Conservation (phyloP, 2,888 invertebrate genomes). For the Atherix ibis region DNA sequence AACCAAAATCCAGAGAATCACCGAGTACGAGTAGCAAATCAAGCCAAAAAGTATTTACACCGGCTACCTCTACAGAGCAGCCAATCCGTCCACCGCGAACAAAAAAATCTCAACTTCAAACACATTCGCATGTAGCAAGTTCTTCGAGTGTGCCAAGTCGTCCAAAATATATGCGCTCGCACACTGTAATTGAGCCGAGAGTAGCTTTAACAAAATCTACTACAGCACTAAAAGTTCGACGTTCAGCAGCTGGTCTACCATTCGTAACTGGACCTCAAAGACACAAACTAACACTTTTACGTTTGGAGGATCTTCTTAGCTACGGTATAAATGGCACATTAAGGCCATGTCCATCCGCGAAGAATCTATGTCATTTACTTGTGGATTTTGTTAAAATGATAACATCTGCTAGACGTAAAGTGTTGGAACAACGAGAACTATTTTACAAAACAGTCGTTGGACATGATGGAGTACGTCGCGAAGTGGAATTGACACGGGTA, state of each 20-base stretch:
- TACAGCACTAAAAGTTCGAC: slow-evolving; percentile 24
- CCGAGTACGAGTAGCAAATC: slow-evolving; percentile 4
- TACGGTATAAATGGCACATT: slow-evolving; percentile 50
- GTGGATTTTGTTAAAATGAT: slow-evolving; percentile 64
- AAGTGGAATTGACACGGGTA: slow-evolving; percentile 41
- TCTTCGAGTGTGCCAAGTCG: slow-evolving; percentile 21
- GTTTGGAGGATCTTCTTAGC: slow-evolving; percentile 58
- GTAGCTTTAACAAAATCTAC: slow-evolving; percentile 13
- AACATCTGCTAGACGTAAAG: slow-evolving; percentile 65
- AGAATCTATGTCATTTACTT: slow-evolving; percentile 51
- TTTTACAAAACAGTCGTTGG: slow-evolving; percentile 46
- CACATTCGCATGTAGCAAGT: slow-evolving; percentile 7
- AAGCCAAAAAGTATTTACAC: too few species aligned
- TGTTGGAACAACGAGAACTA: slow-evolving; percentile 65
- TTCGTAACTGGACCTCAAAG: slow-evolving; percentile 57
- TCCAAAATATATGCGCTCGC: slow-evolving; percentile 32
- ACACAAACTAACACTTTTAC: slow-evolving; percentile 54
- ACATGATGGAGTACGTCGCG: slow-evolving; percentile 33
- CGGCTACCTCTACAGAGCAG: slow-evolving; percentile 4
- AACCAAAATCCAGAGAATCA: not conserved
- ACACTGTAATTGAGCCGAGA: slow-evolving; percentile 31
- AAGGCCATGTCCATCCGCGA: slow-evolving; percentile 43
- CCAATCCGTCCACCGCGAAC: slow-evolving; percentile 20
- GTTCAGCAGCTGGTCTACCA: slow-evolving; percentile 42
- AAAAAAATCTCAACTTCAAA: slow-evolving; percentile 12